Base-by-base conservation (phyloP, 2,888 invertebrate species). In the Zygogramma bicolorata region DNA sequence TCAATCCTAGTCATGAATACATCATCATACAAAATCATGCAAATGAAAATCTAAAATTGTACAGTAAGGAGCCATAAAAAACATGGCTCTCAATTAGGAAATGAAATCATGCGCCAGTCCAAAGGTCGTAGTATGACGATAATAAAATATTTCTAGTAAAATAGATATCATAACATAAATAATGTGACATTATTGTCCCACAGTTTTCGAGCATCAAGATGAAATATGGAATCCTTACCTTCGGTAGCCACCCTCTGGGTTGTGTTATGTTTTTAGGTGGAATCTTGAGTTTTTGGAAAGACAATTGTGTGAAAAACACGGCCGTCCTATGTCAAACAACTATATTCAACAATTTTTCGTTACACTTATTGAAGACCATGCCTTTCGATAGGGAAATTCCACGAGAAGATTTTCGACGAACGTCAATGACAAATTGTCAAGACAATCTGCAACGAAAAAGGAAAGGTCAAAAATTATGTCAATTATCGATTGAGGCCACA, bases 191-290 rank as follows among this genome's bases (percentile, higher is more conserved):
- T n/a, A n/a, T n/a, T n/a, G n/a, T n/a, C n/a, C n/a, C n/a, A n/a
- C n/a, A n/a, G n/a, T n/a, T n/a, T n/a, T n/a, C n/a, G n/a, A n/a
- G n/a, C n/a, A n/a, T n/a, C n/a, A n/a, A n/a, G n/a, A n/a, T n/a
- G n/a, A n/a, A 53, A 53, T 13, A 53, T 53, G 53, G 53, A 53
- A 65, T 40, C 57, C 90, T 90, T 87, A 92, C 92, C 92, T 90
- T 90, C 89, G 88, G 90, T 89, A 90, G 93, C 93, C 93, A 93
- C 93, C 93, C 93, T 91, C 90, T 91, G 93, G 93, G 93, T 91
- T 91, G 93, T 92, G 91, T 91, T 90, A 89, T 90, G 90, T 89
- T 92, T 93, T 90, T 91, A 90, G 93, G 91, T 93, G 93, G 93
- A 93, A 93, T 93, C 92, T 91, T 93, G 93, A 90, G 90, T 90